phyloP scores from a whole-genome alignment of 2,113 vertebrate genomes.

The Chunga burmeisteri region DNA sequence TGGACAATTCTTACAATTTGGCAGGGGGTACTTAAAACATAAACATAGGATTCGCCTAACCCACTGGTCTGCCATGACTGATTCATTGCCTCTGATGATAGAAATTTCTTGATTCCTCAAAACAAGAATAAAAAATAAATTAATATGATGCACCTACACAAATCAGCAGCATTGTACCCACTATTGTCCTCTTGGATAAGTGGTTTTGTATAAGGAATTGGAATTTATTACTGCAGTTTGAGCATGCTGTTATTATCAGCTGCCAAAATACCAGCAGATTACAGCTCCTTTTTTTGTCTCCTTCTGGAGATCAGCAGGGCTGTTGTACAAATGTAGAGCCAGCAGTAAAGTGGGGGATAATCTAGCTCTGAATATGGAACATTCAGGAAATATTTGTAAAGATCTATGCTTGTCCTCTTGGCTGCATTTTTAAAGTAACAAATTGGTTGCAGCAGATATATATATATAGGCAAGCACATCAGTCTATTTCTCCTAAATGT shows the following conservation, averaged over 20 bases:
- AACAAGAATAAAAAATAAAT: not conserved
- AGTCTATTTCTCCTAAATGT: not conserved
- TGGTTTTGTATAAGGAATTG: not conserved
- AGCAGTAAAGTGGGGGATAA: not conserved
- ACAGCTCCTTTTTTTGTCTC: not conserved
- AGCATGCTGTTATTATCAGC: not conserved
- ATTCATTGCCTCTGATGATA: not conserved
- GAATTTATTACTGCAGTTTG: not conserved
- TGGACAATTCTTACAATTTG: not conserved
- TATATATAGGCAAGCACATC: not conserved
- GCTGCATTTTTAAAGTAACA: not conserved
- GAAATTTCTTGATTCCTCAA: not conserved
- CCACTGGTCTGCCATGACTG: not conserved
- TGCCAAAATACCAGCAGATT: constrained; percentile 11
- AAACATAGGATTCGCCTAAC: not conserved
- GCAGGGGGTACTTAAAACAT: not conserved
- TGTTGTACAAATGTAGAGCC: not conserved
- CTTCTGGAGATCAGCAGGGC: not conserved
- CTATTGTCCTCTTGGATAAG: not conserved
- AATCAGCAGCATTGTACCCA: not conserved
- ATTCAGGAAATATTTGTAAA: not conserved
- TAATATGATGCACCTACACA: not conserved
- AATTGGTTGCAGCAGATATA: not conserved
- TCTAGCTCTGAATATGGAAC: not conserved
- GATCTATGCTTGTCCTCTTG: not conserved